Percentiles rank a stretch among this genome's conserved stretches.
Conservation (phyloP, 2,888 invertebrate species). For the Schrankia costaestrigalis region DNA sequence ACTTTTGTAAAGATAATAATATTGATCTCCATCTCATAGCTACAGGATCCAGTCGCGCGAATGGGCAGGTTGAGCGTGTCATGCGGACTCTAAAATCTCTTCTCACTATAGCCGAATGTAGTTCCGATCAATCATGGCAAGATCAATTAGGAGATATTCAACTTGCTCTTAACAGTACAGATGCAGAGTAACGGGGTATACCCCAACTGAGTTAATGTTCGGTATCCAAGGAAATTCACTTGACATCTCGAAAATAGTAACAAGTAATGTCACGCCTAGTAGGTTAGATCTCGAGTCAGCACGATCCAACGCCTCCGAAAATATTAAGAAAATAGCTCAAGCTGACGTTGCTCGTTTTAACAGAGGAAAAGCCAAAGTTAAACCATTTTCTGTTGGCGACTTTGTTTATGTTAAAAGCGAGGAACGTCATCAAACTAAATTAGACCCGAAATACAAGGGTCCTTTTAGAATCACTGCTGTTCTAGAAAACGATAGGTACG, state of each 20-base stretch:
- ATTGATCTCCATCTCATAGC: slow-evolving; percentile 9
- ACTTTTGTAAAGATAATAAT: slow-evolving; percentile 5
- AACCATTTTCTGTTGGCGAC: slow-evolving; percentile 1
- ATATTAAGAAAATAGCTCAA: neutral
- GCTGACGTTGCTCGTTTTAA: slow-evolving; percentile 1
- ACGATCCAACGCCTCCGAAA: neutral
- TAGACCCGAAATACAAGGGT: neutral
- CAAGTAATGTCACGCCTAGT: neutral
- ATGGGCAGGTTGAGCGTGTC: slow-evolving; percentile 5
- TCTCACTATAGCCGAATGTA: slow-evolving; percentile 1
- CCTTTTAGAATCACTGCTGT: neutral
- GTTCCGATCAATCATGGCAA: slow-evolving; percentile 4
- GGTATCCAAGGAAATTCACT: slow-evolving; percentile 5
- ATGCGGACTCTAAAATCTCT: slow-evolving; percentile 4
- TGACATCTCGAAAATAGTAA: neutral
- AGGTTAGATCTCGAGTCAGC: neutral
- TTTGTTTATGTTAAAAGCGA: neutral
- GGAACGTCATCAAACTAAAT: neutral
- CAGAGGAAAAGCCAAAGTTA: slow-evolving; percentile 1
- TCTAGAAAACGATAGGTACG: neutral
- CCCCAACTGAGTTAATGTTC: slow-evolving; percentile 3
- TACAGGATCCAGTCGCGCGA: slow-evolving; percentile 8
- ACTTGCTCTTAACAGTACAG: slow-evolving; percentile 1
- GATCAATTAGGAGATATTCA: slow-evolving; percentile 2
- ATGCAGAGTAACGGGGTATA: neutral